Evolutionary conservation across 2,113 vertebrate genomes (phyloP).

Genomic region (Ptyas mucosa): DNA sequence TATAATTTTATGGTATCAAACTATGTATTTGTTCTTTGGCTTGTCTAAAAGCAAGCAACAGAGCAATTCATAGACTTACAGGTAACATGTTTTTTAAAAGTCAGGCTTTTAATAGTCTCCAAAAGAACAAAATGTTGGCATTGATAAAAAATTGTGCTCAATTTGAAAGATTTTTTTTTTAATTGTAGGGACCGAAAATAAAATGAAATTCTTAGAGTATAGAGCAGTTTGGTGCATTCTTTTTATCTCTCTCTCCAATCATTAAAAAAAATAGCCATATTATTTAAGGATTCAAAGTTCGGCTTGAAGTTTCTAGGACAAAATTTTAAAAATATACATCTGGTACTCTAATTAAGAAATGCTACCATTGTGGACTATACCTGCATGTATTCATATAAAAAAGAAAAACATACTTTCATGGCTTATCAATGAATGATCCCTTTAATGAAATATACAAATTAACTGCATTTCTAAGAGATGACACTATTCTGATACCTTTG

Average conservation of each 20-base stretch:
- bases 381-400: constrained; percentile 12
- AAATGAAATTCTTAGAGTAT: background rate
- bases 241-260: background rate
- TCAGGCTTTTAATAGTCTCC: background rate
- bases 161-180: background rate
- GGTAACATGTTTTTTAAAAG: background rate
- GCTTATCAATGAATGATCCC: constrained; percentile 19
- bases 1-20: background rate
- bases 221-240: background rate
- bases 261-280: background rate
- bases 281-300: background rate
- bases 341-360: constrained; percentile 15
- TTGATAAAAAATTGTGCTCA: background rate
- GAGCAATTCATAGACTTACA: background rate
- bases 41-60: background rate
- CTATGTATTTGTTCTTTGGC: background rate
- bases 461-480: background rate
- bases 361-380: constrained; percentile 1
- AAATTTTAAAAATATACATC: background rate
- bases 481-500: background rate
- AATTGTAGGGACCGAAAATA: background rate
- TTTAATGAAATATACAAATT: constrained; percentile 26
- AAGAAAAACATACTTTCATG: background rate
- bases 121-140: background rate
- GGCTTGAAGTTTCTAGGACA: background rate